Base-by-base conservation (phyloP, 2,113 vertebrate genomes). In the Cebidichthys violaceus region DNA sequence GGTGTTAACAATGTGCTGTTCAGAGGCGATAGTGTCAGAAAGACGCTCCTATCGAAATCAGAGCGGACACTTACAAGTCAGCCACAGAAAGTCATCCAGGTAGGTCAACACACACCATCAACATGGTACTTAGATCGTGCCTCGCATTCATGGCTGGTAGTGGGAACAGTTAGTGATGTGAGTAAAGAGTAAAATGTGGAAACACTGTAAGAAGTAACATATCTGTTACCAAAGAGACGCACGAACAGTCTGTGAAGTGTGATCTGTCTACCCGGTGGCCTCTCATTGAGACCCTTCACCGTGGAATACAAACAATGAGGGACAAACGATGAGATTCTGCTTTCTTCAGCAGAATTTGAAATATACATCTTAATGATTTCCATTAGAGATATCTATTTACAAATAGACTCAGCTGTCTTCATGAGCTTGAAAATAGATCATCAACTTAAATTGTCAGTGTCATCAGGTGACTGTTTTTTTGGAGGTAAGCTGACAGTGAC, bases 71-170 rank as follows among this genome's bases (percentile, higher is more conserved):
- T 78, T 3, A 7, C 65, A 15, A 59, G 66, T 60, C 81, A 78
- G 31, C 73, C 83, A 14, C 72, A 73, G 33, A 83, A 77, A 71
- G 10, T 92, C 62, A 74, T 93, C 14, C 81, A 94, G 92, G 95
- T 95, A 77, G 84, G 86, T 0, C 4, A 4, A 24, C 20, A n/a
- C 3, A 37, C 4, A 11, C 1, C 43, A 9, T 20, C 9, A 6
- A 61, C 31, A 24, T 15, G 14, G 22, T 4, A 57, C 5, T n/a
- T 14, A 22, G 8, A 24, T 20, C 24, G 0, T 11, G 24, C 0
- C 27, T 31, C 14, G 11, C 29, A 1, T n/a, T 47, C 2, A 9
- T 55, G 6, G 6, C 13, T 62, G 17, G 1, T 50, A 17, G 17
- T 47, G 50, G 4, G 62, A 6, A 7, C 9, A 47, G 45, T 1